Conservation (phyloP, 2,888 invertebrate species). For the Hypena proboscidalis region DNA sequence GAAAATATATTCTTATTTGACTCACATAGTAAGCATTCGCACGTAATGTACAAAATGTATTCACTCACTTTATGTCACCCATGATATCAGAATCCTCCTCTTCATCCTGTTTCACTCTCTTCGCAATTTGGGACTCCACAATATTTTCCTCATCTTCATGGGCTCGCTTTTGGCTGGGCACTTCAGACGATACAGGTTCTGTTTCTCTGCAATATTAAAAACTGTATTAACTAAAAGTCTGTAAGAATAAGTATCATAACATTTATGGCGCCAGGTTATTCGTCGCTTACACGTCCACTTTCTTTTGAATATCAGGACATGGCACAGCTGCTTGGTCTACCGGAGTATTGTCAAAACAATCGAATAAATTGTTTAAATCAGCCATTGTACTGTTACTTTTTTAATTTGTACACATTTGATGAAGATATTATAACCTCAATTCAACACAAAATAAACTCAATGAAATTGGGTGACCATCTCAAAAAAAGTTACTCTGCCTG, state of each 20-base stretch:
- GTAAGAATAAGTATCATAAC: background rate
- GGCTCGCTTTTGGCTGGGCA: slow-evolving; percentile 59
- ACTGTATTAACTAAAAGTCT: slow-evolving; percentile 16
- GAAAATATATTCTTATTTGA: too few species aligned
- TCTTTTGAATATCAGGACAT: slow-evolving; percentile 57
- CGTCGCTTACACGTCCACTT: slow-evolving; percentile 57
- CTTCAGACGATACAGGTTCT: slow-evolving; percentile 36
- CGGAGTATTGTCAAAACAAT: slow-evolving; percentile 71
- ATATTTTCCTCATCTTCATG: slow-evolving; percentile 68
- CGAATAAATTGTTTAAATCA: slow-evolving; percentile 69
- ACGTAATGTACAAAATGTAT: background rate
- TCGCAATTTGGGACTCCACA: slow-evolving; percentile 60
- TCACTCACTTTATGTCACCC: slow-evolving; percentile 70
- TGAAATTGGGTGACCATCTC: too few species aligned
- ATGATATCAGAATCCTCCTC: slow-evolving; percentile 66
- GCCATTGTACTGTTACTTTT: slow-evolving; percentile 67
- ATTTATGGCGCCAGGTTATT: slow-evolving; percentile 52
- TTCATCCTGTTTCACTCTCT: slow-evolving; percentile 63
- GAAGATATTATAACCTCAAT: background rate
- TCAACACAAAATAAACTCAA: background rate
- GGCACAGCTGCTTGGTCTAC: slow-evolving; percentile 58
- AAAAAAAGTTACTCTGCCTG: too few species aligned
- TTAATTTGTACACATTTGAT: background rate
- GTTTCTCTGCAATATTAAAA: slow-evolving; percentile 39
- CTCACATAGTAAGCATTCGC: too few species aligned